A percentile compares a stretch with the other conserved stretches of the same genome.
Conservation (phyloP, 2,113 vertebrate genomes). For the Oryzias javanicus region DNA sequence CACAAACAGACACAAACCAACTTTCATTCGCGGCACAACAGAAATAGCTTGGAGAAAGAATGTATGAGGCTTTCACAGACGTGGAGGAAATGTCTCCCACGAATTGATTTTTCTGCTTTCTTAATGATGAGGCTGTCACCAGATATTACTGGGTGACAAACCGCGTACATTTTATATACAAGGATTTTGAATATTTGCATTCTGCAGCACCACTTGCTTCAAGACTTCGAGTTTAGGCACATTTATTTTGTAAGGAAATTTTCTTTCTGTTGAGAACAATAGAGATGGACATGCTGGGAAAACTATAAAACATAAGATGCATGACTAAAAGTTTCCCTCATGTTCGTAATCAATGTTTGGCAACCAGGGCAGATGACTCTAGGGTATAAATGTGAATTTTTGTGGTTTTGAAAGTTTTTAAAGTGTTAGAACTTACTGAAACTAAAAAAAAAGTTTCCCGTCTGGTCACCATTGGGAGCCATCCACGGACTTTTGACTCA, state of each 20-base stretch:
- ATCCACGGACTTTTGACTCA: too few species aligned
- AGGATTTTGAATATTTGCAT: conserved; percentile 20
- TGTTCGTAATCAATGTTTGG: too few species aligned
- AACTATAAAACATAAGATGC: background rate
- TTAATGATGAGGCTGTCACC: conserved; percentile 34
- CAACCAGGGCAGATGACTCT: too few species aligned
- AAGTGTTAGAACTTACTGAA: too few species aligned
- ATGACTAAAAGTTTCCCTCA: background rate
- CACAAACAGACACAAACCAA: conserved; percentile 15
- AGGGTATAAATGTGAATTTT: too few species aligned
- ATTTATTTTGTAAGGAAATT: background rate
- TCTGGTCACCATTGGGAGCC: too few species aligned
- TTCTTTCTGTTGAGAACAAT: background rate
- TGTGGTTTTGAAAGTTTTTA: too few species aligned
- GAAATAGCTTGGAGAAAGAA: conserved; percentile 42
- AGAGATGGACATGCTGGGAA: background rate
- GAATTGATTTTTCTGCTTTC: conserved; percentile 41
- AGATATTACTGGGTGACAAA: conserved; percentile 16
- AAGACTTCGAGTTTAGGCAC: background rate
- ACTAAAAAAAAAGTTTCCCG: too few species aligned
- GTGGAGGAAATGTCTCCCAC: conserved; percentile 32
- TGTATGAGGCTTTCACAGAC: conserved; percentile 24
- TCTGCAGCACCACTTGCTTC: conserved; percentile 6
- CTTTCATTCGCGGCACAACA: conserved; percentile 25
- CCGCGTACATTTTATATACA: conserved; percentile 6